Percentiles rank a stretch among this genome's conserved stretches.
phyloP scores from a whole-genome alignment of 2,888 invertebrate species.

The Lasioglossum vierecki region DNA sequence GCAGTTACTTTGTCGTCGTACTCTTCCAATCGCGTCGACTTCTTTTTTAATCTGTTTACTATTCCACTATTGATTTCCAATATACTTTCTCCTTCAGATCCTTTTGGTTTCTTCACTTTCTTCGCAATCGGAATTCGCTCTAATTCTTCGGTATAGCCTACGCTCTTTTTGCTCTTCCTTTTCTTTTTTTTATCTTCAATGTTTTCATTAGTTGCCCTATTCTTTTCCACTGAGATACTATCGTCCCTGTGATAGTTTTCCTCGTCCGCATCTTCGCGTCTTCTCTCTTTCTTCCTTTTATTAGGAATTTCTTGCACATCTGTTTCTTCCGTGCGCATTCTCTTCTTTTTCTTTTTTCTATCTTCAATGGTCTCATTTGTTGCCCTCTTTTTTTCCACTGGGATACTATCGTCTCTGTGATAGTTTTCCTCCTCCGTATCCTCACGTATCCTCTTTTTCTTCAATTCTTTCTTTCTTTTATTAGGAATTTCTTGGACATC shows the following conservation, averaged over 20 bases:
- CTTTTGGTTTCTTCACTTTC: constrained; percentile 39
- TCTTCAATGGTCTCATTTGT: constrained; percentile 11
- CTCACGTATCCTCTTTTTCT: not conserved
- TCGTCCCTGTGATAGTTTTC: not conserved
- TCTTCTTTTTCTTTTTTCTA: constrained; percentile 29
- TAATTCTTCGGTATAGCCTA: not conserved
- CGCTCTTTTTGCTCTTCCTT: constrained; percentile 21
- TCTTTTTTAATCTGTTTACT: constrained; percentile 10
- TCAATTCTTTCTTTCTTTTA: constrained; percentile 46
- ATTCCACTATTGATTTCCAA: not conserved
- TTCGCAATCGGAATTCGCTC: constrained; percentile 22
- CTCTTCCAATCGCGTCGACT: constrained; percentile 21
- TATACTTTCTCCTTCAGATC: constrained; percentile 4
- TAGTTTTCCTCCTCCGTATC: not conserved
- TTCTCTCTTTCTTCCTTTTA: constrained; percentile 44
- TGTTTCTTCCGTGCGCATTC: constrained; percentile 22
- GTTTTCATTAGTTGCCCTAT: constrained; percentile 23
- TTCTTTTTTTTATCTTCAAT: constrained; percentile 10
- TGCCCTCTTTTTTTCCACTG: constrained; percentile 47
- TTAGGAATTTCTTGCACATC: constrained; percentile 3
- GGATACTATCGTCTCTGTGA: not conserved
- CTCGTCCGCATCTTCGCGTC: not conserved
- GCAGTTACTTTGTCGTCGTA: constrained; percentile 27
- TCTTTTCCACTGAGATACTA: constrained; percentile 27
- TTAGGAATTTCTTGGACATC: constrained; percentile 4